These are phyloP conservation scores for Danio aesculapii DNA, from an alignment of 2,797 vertebrate genomes.

Conservation along the genomic window DNA sequence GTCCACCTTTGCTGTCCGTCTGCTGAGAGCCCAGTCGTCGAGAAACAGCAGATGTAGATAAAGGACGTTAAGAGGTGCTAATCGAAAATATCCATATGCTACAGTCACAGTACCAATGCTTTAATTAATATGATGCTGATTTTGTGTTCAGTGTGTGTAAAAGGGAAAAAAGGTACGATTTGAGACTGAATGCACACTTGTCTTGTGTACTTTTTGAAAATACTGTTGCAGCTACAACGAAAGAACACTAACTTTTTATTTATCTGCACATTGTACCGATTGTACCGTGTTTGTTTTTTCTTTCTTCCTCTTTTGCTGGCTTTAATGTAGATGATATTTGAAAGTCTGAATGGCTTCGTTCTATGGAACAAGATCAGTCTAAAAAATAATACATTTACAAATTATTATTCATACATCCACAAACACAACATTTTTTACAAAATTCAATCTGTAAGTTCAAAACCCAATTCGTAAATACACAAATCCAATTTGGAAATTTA, in stretches of 20 bases:
- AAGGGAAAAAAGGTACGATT: constrained; percentile 13
- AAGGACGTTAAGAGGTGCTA: constrained; percentile 2
- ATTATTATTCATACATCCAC: too few species aligned
- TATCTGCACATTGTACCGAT: constrained; percentile 4
- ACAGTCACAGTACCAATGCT: constrained; percentile 34
- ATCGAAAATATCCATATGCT: constrained; percentile 8
- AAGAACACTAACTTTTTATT: constrained; percentile 17
- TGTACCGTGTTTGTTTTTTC: not conserved
- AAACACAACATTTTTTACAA: too few species aligned
- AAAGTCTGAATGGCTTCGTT: constrained; percentile 14
- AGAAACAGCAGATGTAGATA: constrained; percentile 41
- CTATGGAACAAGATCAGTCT: too few species aligned
- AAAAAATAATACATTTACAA: too few species aligned
- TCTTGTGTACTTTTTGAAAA: constrained; percentile 3
- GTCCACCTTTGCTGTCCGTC: constrained; percentile 70
- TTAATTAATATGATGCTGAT: constrained; percentile 25
- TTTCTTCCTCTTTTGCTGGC: not conserved
- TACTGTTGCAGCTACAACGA: not conserved
- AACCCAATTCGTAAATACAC: too few species aligned
- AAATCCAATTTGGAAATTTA: too few species aligned
- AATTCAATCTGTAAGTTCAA: too few species aligned
- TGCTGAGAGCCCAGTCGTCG: constrained; percentile 68
- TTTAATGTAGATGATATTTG: constrained; percentile 4
- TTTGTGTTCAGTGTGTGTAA: not conserved
- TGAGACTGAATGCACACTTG: not conserved